phyloP scores from a whole-genome alignment of 2,888 invertebrate genomes.

The Atethmia centrago region DNA sequence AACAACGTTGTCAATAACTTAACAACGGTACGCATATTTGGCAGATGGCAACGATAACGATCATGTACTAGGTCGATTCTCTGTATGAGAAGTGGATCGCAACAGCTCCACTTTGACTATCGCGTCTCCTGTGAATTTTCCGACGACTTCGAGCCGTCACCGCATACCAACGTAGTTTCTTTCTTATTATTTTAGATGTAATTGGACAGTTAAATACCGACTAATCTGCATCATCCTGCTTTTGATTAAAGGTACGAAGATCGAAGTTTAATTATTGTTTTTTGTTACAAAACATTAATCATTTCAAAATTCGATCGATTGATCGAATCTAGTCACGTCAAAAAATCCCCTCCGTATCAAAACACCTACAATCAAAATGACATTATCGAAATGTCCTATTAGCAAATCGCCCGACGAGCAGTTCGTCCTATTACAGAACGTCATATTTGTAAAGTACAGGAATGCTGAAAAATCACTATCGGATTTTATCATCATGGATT shows the following conservation, averaged over 20 bases:
- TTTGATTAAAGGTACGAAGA: background rate
- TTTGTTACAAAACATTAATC: background rate
- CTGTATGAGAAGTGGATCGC: background rate
- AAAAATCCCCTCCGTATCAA: too few relatives aligned
- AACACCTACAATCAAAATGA: too few relatives aligned
- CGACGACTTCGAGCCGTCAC: background rate
- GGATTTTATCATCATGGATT: too few relatives aligned
- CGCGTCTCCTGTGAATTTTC: background rate
- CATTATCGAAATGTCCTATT: too few relatives aligned
- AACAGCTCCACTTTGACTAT: background rate
- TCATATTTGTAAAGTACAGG: too few relatives aligned
- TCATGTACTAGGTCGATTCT: too few relatives aligned
- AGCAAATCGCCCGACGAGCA: too few relatives aligned
- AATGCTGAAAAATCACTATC: too few relatives aligned
- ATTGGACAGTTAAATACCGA: background rate
- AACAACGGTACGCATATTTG: slow-evolving; percentile 48
- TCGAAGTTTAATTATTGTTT: background rate
- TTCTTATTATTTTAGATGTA: background rate
- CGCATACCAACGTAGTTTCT: background rate
- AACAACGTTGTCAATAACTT: background rate
- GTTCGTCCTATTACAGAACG: too few relatives aligned
- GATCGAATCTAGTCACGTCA: background rate
- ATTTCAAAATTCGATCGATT: background rate
- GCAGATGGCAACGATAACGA: background rate
- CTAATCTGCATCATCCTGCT: background rate